Base-by-base conservation (phyloP, 2,888 invertebrate species). In the Odontocerum albicorne region DNA sequence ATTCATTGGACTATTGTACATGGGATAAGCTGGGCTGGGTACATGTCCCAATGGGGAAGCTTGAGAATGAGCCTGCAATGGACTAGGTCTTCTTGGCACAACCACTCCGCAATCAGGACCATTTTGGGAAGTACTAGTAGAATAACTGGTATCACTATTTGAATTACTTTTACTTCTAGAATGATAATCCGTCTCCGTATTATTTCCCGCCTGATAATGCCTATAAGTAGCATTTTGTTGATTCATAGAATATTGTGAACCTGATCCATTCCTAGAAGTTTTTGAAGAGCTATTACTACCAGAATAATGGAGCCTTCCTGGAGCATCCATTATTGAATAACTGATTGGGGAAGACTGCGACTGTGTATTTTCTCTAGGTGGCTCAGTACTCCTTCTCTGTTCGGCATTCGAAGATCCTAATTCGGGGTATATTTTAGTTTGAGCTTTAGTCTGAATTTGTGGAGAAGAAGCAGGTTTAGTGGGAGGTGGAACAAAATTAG, bases 1-100 rank as follows among this genome's bases (percentile, higher is more conserved):
- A 66, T 86, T 85, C 85, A 88, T 85, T 16, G 91, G 90, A 72
- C 89, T 90, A 69, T 90, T 88, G 70, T 91, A 91, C 80, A 89
- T 83, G 33, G 90, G 90, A 75, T 91, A 91, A 50, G 87, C 88
- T 42, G 88, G 88, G 72, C 88, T 88, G 64, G 87, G 85, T 20
- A 85, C 87, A 70, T 88, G 88, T 47, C 86, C 85, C 46, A 88
- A 66, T 1, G 88, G 88, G 55, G 87, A 87, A 31, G 86, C 84
- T 67, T 87, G 87, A 8, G 88, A 85, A 65, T 86, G 85, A 7
- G 83, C 81, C 67, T 82, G 87, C 68, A 77, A 74, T 59, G 78
- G 88, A 70, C 88, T 88, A 22, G 85, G 86, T 64, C 87, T 75
- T 64, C 87, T 75, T 2, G 86, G 84, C 16, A 83, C 82, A 36